These are phyloP conservation scores for Marmota flaviventris DNA, from an alignment of 2,113 vertebrate genomes.

Conservation along the genomic window DNA sequence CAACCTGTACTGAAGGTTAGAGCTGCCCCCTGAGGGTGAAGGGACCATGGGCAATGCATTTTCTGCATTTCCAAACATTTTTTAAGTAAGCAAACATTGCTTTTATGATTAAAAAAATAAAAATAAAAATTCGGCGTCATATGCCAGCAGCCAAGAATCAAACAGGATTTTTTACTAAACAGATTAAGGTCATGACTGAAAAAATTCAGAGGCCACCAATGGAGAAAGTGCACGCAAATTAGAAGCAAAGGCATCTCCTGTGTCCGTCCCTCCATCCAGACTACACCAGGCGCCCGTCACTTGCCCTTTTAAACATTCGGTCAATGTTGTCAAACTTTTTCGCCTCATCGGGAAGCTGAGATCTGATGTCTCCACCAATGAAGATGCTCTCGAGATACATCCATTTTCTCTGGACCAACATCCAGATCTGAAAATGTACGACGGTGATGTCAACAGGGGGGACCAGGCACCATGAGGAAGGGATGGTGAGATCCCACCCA, in stretches of 20 bases:
- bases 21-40: not conserved
- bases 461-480: rapidly evolving
- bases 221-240: rapidly evolving
- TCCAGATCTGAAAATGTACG: constrained; percentile 91
- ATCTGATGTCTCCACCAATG: constrained; percentile 94
- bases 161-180: not conserved
- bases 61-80: not conserved
- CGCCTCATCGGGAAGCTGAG: constrained; percentile 95
- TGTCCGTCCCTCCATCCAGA: not conserved
- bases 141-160: not conserved
- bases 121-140: no score
- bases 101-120: not conserved
- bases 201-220: not conserved
- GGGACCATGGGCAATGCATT: not conserved
- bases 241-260: constrained; percentile 1
- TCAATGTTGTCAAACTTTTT: constrained; percentile 96
- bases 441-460: not conserved
- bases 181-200: not conserved
- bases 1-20: no score
- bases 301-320: constrained; percentile 93
- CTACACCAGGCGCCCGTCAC: constrained; percentile 55
- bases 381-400: constrained; percentile 99
- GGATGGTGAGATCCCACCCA: not conserved
- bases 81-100: not conserved
- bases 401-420: constrained; percentile 97